Conservation (phyloP, 1,140 invertebrate genomes). For the Drosophila subobscura region DNA sequence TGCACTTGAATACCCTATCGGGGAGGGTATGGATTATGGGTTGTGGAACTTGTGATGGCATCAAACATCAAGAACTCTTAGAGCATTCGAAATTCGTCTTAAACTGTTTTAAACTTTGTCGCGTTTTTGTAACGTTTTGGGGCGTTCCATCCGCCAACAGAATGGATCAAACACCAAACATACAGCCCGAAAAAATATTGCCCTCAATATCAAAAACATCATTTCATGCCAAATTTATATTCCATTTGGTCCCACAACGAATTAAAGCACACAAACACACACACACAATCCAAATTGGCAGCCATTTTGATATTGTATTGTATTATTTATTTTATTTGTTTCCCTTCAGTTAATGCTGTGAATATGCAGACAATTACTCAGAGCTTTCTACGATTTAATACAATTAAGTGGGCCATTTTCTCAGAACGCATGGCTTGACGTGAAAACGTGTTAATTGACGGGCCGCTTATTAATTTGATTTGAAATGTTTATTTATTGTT, state of each 20-base stretch:
- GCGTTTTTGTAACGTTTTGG: slow-evolving; percentile 14
- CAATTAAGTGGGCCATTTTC: slow-evolving; percentile 52
- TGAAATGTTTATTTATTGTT: slow-evolving; percentile 22
- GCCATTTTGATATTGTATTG: slow-evolving; percentile 58
- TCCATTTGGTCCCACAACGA: slow-evolving; percentile 55
- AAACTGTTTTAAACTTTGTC: not conserved
- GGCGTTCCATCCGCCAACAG: slow-evolving; percentile 4
- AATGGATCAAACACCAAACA: slow-evolving; percentile 38
- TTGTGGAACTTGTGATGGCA: too few species aligned
- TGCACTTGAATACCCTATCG: slow-evolving; percentile 28
- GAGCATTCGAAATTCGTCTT: slow-evolving; percentile 1
- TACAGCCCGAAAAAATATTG: slow-evolving; percentile 46
- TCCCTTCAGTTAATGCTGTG: slow-evolving; percentile 34
- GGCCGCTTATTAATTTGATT: slow-evolving; percentile 35
- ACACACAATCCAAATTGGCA: slow-evolving; percentile 26
- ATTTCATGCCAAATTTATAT: slow-evolving; percentile 83
- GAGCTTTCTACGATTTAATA: slow-evolving; percentile 38
- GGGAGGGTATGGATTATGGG: too few species aligned
- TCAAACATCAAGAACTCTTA: not conserved
- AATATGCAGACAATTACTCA: slow-evolving; percentile 41
- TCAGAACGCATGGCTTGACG: slow-evolving; percentile 52
- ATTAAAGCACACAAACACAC: slow-evolving; percentile 18
- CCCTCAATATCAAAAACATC: slow-evolving; percentile 65
- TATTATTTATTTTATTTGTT: slow-evolving; percentile 37
- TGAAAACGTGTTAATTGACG: slow-evolving; percentile 72